Percentiles rank a stretch among this genome's conserved stretches.
These are phyloP conservation scores for Euzetes globulus DNA, from an alignment of 2,888 invertebrate species.

Conservation along the genomic window DNA sequence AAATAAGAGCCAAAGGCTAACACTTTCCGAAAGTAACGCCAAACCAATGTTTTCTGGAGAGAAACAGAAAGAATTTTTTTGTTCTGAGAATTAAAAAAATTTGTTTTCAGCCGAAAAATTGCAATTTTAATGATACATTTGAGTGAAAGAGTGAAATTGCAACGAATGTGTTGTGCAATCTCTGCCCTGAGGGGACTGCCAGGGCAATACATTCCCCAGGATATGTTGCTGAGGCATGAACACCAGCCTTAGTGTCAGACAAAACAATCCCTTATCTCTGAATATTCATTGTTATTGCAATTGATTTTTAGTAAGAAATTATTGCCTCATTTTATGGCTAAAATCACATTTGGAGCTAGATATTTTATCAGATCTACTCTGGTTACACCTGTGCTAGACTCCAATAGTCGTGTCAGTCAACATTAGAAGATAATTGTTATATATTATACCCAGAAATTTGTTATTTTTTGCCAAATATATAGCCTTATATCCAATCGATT, in stretches of 20 bases:
- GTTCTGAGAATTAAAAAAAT: background rate
- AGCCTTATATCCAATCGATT: background rate
- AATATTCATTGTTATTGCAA: no score
- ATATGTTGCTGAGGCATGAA: no score
- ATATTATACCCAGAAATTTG: conserved; percentile 9
- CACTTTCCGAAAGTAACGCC: background rate
- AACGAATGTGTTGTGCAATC: background rate
- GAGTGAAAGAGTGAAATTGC: conserved; percentile 9
- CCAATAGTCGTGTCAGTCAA: conserved; percentile 17
- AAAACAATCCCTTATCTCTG: no score
- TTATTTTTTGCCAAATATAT: background rate
- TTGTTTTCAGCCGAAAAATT: background rate
- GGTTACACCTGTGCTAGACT: no score
- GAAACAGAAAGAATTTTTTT: no score
- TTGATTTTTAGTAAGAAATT: no score
- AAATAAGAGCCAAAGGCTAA: conserved; percentile 18
- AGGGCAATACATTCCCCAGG: no score
- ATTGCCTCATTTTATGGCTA: no score
- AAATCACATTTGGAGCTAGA: no score
- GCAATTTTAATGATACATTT: background rate
- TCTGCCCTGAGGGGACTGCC: background rate
- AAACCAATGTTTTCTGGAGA: no score
- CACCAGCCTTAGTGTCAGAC: no score
- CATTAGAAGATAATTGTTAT: conserved; percentile 22
- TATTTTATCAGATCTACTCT: no score